Evolutionary conservation across 2,888 invertebrate genomes (phyloP).

Genomic region (Terebella lapidaria): DNA sequence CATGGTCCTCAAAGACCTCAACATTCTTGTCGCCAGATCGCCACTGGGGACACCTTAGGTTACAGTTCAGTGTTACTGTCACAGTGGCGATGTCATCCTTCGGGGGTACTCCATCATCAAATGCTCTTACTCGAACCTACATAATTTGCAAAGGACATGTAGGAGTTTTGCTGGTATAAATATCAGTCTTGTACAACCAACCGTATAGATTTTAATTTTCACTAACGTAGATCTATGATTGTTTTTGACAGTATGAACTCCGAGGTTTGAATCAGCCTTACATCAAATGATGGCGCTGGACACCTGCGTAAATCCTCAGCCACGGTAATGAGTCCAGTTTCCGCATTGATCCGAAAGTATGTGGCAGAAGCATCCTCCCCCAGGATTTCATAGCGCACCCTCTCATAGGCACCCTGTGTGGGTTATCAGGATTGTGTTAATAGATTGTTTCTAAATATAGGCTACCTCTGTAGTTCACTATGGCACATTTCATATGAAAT

Average conservation of each 20-base stretch:
- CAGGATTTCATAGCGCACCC: conserved; percentile 32
- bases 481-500: too few species aligned
- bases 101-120: conserved; percentile 24
- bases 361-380: conserved; percentile 35
- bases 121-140: conserved; percentile 24
- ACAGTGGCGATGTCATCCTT: conserved; percentile 13
- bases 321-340: conserved; percentile 25
- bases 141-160: background rate
- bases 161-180: background rate
- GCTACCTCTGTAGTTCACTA: too few species aligned
- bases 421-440: too few species aligned
- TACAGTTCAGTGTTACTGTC: conserved; percentile 30
- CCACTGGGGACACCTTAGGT: conserved; percentile 34
- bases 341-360: conserved; percentile 32
- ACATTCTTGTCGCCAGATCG: background rate
- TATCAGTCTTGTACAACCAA: background rate
- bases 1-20: conserved; percentile 27
- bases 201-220: too few species aligned
- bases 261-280: too few species aligned
- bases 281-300: too few species aligned
- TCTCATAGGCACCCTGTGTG: conserved; percentile 18
- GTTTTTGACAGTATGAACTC: too few species aligned
- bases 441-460: too few species aligned
- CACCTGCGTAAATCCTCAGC: conserved; percentile 13
- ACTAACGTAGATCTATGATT: too few species aligned